Percentiles rank a stretch among this genome's conserved stretches.
phyloP scores from a whole-genome alignment of 2,888 invertebrate genomes.

The Orgyia antiqua region DNA sequence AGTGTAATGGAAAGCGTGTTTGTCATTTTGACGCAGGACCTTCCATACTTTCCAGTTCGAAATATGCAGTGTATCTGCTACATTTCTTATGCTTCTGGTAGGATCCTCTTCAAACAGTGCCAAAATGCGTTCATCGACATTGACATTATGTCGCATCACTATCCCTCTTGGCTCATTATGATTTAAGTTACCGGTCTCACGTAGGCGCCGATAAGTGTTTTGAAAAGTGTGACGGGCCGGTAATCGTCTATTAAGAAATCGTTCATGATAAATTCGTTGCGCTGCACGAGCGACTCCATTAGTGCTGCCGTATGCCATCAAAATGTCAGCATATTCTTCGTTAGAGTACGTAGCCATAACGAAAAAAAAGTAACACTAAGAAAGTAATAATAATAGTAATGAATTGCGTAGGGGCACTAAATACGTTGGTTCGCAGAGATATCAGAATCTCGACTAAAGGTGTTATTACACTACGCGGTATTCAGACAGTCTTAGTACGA shows the following conservation, averaged over 20 bases:
- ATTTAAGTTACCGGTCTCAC: conserved; percentile 1
- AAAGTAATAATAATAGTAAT: background rate
- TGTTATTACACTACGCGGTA: no score
- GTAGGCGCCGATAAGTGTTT: conserved; percentile 1
- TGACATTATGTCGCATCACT: background rate
- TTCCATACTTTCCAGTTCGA: conserved; percentile 2
- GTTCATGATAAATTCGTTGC: background rate
- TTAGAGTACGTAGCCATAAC: background rate
- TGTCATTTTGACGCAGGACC: conserved; percentile 1
- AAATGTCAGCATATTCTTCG: conserved; percentile 1
- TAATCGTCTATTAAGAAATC: conserved; percentile 1
- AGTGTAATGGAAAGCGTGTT: conserved; percentile 4
- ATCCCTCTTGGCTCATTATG: background rate
- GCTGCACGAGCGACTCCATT: conserved; percentile 1
- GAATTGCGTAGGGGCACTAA: background rate
- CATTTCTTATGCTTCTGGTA: conserved; percentile 5
- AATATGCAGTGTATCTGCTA: conserved; percentile 1
- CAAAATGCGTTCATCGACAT: conserved; percentile 5
- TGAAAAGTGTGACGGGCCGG: background rate
- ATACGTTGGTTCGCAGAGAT: no score
- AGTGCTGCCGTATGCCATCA: background rate
- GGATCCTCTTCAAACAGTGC: conserved; percentile 7
- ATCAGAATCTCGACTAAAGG: no score
- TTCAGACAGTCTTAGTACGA: no score
- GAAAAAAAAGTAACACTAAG: background rate